Conservation (phyloP, 2,113 vertebrate species). For the Tachysurus fulvidraco region DNA sequence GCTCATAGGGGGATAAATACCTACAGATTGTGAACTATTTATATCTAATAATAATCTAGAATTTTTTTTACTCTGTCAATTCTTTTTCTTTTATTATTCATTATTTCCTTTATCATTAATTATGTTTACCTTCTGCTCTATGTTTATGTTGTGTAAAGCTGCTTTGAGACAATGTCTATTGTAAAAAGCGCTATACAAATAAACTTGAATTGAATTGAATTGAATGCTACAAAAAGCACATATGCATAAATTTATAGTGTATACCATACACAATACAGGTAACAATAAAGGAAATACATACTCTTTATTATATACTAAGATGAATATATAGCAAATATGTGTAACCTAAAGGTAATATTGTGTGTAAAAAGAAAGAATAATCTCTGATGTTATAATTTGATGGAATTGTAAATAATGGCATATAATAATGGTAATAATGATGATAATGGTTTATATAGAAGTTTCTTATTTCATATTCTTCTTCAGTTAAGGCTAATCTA, state of each 20-base stretch:
- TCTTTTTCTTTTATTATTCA: too few species aligned
- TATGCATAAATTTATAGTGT: neutral
- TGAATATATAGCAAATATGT: neutral
- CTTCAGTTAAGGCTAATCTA: neutral
- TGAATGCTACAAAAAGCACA: neutral
- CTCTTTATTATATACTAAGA: neutral
- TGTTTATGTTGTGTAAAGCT: too few species aligned
- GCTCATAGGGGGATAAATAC: too few species aligned
- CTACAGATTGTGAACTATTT: too few species aligned
- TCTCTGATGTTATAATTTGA: neutral
- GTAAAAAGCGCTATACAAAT: too few species aligned
- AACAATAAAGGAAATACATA: neutral
- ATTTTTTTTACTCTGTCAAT: too few species aligned
- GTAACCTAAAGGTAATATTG: neutral
- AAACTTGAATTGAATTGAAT: too few species aligned
- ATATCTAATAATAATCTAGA: too few species aligned
- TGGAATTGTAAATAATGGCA: neutral
- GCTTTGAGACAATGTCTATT: too few species aligned
- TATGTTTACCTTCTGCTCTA: too few species aligned
- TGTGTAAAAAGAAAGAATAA: neutral
- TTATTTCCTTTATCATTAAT: too few species aligned
- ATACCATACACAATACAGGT: neutral
- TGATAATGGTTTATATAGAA: neutral
- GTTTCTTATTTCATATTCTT: neutral
- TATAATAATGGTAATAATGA: neutral